Evolutionary conservation across 2,113 vertebrate genomes (phyloP), one percentile per base, ranked within the genome.

Genomic region (Coturnix japonica): DNA sequence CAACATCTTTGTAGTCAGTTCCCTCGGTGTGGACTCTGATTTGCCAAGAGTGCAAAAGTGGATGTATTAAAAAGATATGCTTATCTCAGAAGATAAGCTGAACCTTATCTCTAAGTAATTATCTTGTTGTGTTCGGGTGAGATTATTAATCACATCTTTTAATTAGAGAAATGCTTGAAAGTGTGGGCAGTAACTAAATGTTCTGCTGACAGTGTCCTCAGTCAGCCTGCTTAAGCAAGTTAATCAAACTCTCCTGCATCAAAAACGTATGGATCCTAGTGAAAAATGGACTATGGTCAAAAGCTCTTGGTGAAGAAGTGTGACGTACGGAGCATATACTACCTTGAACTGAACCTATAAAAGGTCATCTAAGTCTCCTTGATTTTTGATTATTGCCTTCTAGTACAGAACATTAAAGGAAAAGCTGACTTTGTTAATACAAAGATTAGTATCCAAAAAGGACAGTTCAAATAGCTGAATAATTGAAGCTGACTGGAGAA

Each of bases 81-180:
- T 63, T 33, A 67, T 77, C 37, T 83, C 31, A 37, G 35, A 80
- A 83, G 82, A 74, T 83, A 65, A 73, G 25, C 18, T 93, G 41
- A 81, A 83, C 61, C n/a, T 85, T 85, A 87, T 90, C 64, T 87
- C 44, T 69, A 66, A 76, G 54, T 93, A 83, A 69, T 94, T 8
- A 18, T 73, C 41, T 70, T 88, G 20, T 78, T 87, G 77, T 86
- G 66, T 67, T 92, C 39, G 47, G 47, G 67, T 78, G 26, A 81
- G 73, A 81, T 84, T 81, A 59, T 66, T 81, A 78, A 86, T 94
- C 77, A 47, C 35, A 18, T 79, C 9, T 84, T 92, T 81, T 64
- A 89, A 84, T 95, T 89, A 78, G 79, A 81, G 69, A 86, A 76
- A 63, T 90, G 2, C 75, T 64, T 81, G 63, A 71, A 84, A 61